Base-by-base conservation (phyloP, 1,140 invertebrate species). In the Trichonephila clavata region DNA sequence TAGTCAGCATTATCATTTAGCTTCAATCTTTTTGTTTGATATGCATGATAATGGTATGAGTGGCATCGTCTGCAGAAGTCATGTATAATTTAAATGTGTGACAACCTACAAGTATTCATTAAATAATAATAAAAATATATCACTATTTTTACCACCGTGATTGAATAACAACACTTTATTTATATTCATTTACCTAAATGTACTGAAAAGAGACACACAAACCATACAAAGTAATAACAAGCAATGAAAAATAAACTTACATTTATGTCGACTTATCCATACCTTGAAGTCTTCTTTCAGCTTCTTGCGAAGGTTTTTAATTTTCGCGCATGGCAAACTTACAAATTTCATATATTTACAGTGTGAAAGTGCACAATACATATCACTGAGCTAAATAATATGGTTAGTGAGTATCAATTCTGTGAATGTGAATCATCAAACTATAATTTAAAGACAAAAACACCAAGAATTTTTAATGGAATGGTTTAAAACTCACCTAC, bases 401-500 rank as follows among this genome's bases (percentile, higher is more conserved):
- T 57, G 68, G 59, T 86, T 77, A 63, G 39, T 86, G 39, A 71
- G 83, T 43, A 27, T 63, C 21, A 50, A 57, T 68, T 50, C 27
- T 61, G 59, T 60, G 59, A 86, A 32, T 63, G 59, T 24, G 13
- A 43, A 90, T 32, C 20, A 57, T 60, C 71, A 90, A 59, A 59
- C 68, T 80, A 50, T 50, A 50, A 50, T 50, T 21, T 90, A 39
- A 60, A 81, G 60, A 24, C 57, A 80, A 63, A 27, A 65, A 84
- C 71, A 59, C 39, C 83, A 68, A 84, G n/a, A 84, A 18, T 39
- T 50, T 84, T 10, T 24, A 91, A 91, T 59, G 27, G 1, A 43
- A 50, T n/a, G 65, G 8, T 10, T 24, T 21, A 65, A 43, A 13
- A 95, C 95, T 93, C 93, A 95, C 95, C 95, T 10, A 94, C 95